Evolutionary conservation across 1,140 invertebrate species (phyloP).

Genomic region (Aphelenchoides avenae): DNA sequence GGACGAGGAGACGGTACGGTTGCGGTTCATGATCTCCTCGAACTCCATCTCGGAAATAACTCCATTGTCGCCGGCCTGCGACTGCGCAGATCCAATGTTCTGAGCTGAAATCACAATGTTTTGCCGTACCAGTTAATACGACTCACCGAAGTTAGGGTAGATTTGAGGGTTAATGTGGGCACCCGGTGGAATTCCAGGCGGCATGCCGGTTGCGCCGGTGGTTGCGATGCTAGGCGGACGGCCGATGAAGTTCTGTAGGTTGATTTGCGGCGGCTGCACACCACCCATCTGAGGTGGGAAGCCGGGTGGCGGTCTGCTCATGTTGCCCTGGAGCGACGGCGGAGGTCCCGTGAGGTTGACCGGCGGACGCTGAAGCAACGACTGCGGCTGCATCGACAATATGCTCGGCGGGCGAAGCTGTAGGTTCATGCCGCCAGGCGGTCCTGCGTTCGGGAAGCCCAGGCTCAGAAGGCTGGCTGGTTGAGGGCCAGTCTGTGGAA

Average conservation of each 20-base stretch:
- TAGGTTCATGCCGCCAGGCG: too few relatives aligned
- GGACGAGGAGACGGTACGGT: conserved; percentile 77
- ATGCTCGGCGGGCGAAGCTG: too few relatives aligned
- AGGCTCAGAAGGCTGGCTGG: conserved; percentile 29
- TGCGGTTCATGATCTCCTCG: conserved; percentile 94
- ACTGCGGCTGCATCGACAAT: conserved; percentile 20
- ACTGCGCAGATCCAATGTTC: conserved; percentile 11
- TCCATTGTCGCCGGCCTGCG: background rate
- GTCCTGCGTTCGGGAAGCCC: conserved; percentile 17
- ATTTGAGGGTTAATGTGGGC: conserved; percentile 56
- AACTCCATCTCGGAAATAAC: conserved; percentile 89
- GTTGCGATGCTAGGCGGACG: conserved; percentile 12
- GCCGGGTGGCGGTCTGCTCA: conserved; percentile 6
- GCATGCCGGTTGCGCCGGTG: conserved; percentile 1
- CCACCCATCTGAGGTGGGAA: conserved; percentile 1
- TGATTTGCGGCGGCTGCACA: conserved; percentile 33
- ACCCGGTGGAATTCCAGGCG: conserved; percentile 42
- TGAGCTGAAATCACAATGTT: conserved; percentile 23
- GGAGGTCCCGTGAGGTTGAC: conserved; percentile 35
- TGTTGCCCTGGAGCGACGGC: conserved; percentile 6
- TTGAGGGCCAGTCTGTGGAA: background rate
- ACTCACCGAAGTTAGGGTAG: conserved; percentile 34
- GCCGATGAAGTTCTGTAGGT: too few relatives aligned
- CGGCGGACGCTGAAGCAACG: conserved; percentile 13
- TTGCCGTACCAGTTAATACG: conserved; percentile 17